Base-by-base conservation (phyloP, 2,113 vertebrate genomes). In the Passer domesticus region DNA sequence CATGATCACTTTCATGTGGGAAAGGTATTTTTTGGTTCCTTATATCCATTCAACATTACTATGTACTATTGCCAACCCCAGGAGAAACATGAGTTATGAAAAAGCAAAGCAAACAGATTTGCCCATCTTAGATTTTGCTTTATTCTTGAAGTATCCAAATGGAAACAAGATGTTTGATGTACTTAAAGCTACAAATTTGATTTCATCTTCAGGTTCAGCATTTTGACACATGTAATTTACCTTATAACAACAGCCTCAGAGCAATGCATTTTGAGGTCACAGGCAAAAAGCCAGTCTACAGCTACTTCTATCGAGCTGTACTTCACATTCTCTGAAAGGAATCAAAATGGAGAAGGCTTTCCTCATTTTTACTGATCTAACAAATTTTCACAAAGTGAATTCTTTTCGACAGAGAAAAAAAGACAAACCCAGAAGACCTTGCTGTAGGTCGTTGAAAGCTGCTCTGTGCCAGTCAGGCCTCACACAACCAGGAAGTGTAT, bases 191-290 rank as follows among this genome's bases (percentile, higher is more conserved):
- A 31, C 39, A 77, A 73, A 86, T 90, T 55, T 41, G 23, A 77
- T 96, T 96, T 90, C 15, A 44, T 89, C 67, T 96, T 96, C 52
- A 56, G 22, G 55, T 79, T 91, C 84, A 86, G 52, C 30, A 49
- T 90, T 95, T 94, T 67, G 72, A 86, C 78, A 78, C 3, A 3
- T 58, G 39, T 77, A 75, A 74, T 90, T 91, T 93, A 64, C 70
- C 33, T 73, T 74, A 15, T 30, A 90, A 72, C 4, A 17, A 79
- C 72, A 90, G 13, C 66, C 63, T 89, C 46, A 78, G 46, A 91
- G 62, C 15, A 69, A 33, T 10, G 7, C 15, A 25, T 76, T 79
- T 91, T 70, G 55, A 93, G 79, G 85, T 86, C 82, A 74, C 50
- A 86, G 47, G 68, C 67, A 85, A 83, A 96, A 88, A 77, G 35